Evolutionary conservation across 2,888 invertebrate genomes (phyloP), one percentile per base, ranked within the genome.

Genomic region (Apoderus coryli): DNA sequence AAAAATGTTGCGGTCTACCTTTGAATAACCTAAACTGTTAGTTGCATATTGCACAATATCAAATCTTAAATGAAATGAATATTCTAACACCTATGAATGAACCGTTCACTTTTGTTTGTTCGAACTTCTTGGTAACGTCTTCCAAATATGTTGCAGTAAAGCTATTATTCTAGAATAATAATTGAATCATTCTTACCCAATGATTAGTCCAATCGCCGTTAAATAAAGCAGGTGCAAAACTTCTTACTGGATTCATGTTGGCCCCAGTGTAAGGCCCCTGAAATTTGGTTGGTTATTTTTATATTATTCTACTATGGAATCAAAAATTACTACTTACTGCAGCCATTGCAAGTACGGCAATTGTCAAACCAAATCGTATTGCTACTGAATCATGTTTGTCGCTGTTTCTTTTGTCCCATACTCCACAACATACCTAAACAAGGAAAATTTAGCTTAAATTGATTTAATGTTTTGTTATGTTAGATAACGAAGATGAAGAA

Each of bases 341-440:
- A 3, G 71, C 67, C 32, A 76, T 54, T 5, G 76, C 76, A 31
- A 81, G 51, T 1, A 67, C 74, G 10, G 67, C 58, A 36, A 82
- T 63, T 2, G 72, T 61, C 28, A 80, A 57, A 29, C 76, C 80
- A 44, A 79, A 76, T 43, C 72, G 71, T 13, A 81, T 56, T 1
- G 78, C 51, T 2, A 63, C 57, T 0, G 76, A 73, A 39, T 80
- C 80, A 27, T 68, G 66, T 45, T 71, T 72, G 25, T 64, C 60
- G 12, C 59, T 52, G 48, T 79, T 76, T 34, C 74, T 62, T 4
- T 72, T 67, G 52, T 84, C 81, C 76, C 77, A 79, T 4, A 76
- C 60, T 1, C 71, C 72, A 47, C 78, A 79, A 37, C 69, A 70
- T 14, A 80, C 61, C n/a, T n/a, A n/a, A n/a, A n/a, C n/a, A n/a